phyloP scores from a whole-genome alignment of 2,113 vertebrate genomes.

The Ceuthmochares aereus region DNA sequence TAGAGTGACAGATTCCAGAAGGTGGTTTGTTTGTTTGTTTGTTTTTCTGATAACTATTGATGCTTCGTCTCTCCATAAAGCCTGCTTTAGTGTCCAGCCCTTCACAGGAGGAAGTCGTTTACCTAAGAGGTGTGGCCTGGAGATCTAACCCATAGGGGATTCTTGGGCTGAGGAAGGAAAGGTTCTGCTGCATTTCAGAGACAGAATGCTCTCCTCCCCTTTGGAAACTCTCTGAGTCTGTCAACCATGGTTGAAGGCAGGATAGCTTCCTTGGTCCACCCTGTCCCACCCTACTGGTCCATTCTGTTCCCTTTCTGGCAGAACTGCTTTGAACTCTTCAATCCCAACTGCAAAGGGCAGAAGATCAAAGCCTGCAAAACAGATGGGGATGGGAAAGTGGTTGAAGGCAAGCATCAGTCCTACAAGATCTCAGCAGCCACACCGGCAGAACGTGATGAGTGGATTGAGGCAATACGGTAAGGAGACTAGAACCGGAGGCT shows the following conservation, averaged over 20 bases:
- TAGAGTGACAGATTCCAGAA: background rate
- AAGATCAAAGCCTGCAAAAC: constrained; percentile 98
- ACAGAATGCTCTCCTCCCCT: background rate
- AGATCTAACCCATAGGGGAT: background rate
- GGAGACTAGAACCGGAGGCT: background rate
- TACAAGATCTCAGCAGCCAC: constrained; percentile 93
- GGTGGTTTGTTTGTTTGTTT: too few relatives aligned
- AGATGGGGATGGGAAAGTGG: constrained; percentile 92
- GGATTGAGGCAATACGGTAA: constrained; percentile 93
- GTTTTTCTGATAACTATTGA: background rate
- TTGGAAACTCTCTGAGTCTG: background rate
- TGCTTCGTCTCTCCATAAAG: background rate
- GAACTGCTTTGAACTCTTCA: constrained; percentile 95
- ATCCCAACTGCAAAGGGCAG: constrained; percentile 89
- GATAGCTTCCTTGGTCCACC: background rate
- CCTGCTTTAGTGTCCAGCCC: background rate
- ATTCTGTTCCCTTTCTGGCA: constrained; percentile 49
- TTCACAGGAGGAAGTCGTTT: background rate
- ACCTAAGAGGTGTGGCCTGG: background rate
- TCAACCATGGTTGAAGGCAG: background rate
- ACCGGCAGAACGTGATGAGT: constrained; percentile 88
- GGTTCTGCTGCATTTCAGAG: background rate
- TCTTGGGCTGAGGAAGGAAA: background rate
- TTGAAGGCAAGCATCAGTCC: constrained; percentile 94
- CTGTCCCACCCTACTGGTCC: background rate